These are phyloP conservation scores for Trichacis sp. DNA, from an alignment of 2,888 invertebrate genomes.

Conservation along the genomic window DNA sequence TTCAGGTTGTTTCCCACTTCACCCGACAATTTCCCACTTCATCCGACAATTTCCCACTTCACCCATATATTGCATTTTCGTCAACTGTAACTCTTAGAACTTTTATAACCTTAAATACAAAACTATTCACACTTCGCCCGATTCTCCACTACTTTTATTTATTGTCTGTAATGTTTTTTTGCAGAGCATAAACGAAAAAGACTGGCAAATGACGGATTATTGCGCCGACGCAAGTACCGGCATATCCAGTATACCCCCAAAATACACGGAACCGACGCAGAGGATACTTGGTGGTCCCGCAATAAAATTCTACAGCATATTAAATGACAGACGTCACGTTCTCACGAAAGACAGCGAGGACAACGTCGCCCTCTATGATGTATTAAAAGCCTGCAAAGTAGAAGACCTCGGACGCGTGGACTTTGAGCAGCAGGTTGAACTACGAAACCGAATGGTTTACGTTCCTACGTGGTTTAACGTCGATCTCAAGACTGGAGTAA, in stretches of 20 bases:
- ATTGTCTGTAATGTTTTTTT: conserved; percentile 16
- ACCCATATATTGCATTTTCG: no score
- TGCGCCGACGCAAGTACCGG: conserved; percentile 57
- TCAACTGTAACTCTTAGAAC: no score
- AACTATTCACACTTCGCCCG: no score
- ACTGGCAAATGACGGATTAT: conserved; percentile 64
- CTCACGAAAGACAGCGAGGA: conserved; percentile 95
- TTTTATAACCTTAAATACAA: no score
- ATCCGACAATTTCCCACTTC: no score
- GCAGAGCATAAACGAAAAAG: conserved; percentile 63
- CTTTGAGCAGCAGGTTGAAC: conserved; percentile 93
- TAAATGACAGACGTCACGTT: conserved; percentile 97
- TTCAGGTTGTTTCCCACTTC: no score
- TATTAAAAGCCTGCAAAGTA: conserved; percentile 86
- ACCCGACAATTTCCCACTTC: no score
- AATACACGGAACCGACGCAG: conserved; percentile 67
- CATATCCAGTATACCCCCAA: conserved; percentile 55
- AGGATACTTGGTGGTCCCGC: conserved; percentile 90
- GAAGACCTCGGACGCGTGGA: conserved; percentile 93
- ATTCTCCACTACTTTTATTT: no score
- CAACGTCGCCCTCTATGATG: conserved; percentile 93
- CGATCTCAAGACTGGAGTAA: conserved; percentile 96
- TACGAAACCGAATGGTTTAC: conserved; percentile 90
- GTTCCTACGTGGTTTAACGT: conserved; percentile 99
- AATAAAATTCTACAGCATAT: conserved; percentile 89